A percentile compares a stretch with the other conserved stretches of the same genome.
These are phyloP conservation scores for Montipora sp. DNA, from an alignment of 64 coral and sea anemone genomes.

Conservation along the genomic window DNA sequence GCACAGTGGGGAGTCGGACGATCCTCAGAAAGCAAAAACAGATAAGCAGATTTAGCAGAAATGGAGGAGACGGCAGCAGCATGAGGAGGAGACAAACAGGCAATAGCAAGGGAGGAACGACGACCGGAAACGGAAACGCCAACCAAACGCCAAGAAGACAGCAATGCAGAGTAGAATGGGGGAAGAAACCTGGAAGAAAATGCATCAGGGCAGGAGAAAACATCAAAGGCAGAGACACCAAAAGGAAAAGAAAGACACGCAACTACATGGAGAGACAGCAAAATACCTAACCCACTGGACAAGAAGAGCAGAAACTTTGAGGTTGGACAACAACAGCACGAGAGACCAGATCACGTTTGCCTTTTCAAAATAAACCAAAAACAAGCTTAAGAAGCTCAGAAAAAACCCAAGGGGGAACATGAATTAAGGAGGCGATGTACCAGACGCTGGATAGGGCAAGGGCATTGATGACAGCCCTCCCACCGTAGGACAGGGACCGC, in stretches of 20 bases:
- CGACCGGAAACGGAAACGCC: not conserved
- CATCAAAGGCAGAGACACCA: not conserved
- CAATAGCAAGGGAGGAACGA: not conserved
- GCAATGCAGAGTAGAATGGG: not conserved
- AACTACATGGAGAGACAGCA: not conserved
- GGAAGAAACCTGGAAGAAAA: not conserved
- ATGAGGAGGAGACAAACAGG: not conserved
- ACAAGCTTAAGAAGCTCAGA: too few species aligned
- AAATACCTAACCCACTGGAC: not conserved
- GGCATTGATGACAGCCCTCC: not conserved
- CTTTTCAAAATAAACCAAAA: conserved; percentile 7
- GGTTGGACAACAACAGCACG: not conserved
- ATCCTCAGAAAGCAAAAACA: not conserved
- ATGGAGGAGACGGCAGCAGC: not conserved
- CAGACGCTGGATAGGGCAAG: conserved; percentile 15
- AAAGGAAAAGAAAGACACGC: not conserved
- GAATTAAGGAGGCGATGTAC: not conserved
- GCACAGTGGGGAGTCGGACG: not conserved
- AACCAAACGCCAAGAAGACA: not conserved
- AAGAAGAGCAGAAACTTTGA: not conserved
- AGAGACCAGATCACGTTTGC: conserved; percentile 2
- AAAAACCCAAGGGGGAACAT: not conserved
- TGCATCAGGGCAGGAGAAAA: not conserved
- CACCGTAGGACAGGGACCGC: not conserved
- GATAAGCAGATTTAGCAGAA: not conserved